These are phyloP conservation scores for Sakesphorus luctuosus DNA, from an alignment of 2,113 vertebrate genomes.

Conservation along the genomic window DNA sequence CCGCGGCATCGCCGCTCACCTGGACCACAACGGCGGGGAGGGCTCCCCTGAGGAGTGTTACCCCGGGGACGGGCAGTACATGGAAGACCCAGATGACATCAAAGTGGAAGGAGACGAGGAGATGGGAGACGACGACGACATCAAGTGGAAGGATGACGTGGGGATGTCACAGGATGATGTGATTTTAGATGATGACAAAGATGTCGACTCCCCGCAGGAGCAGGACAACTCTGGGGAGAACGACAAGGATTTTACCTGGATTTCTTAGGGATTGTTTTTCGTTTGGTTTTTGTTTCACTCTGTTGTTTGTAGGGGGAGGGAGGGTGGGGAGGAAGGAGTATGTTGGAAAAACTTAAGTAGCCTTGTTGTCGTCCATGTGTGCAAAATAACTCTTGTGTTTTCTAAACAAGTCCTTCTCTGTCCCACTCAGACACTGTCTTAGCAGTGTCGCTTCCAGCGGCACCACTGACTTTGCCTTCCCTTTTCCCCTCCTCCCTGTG, in stretches of 20 bases:
- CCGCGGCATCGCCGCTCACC: slow-evolving; percentile 79
- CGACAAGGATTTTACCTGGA: slow-evolving; percentile 94
- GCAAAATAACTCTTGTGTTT: slow-evolving; percentile 60
- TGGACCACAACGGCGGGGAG: slow-evolving; percentile 84
- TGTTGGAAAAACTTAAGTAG: slow-evolving; percentile 48
- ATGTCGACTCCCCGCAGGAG: slow-evolving; percentile 86
- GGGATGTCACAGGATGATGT: slow-evolving; percentile 82
- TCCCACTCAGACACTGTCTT: slow-evolving; percentile 35
- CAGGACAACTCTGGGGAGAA: slow-evolving; percentile 84
- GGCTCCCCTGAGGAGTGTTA: slow-evolving; percentile 90
- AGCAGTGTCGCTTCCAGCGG: neutral
- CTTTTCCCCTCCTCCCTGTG: neutral
- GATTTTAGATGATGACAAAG: slow-evolving; percentile 86
- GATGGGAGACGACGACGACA: slow-evolving; percentile 86
- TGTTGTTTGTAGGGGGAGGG: slow-evolving; percentile 32
- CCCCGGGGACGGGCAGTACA: slow-evolving; percentile 84
- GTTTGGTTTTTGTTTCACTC: neutral
- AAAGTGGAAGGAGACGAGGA: slow-evolving; percentile 83
- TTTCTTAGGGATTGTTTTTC: slow-evolving; percentile 82
- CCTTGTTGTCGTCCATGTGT: slow-evolving; percentile 68
- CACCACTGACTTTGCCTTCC: neutral
- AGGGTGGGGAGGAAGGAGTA: neutral
- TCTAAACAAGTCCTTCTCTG: slow-evolving; percentile 51
- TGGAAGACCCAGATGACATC: slow-evolving; percentile 83
- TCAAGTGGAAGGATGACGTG: slow-evolving; percentile 85